These are phyloP conservation scores for Alauda arvensis DNA, from an alignment of 2,797 vertebrate genomes.

Conservation along the genomic window DNA sequence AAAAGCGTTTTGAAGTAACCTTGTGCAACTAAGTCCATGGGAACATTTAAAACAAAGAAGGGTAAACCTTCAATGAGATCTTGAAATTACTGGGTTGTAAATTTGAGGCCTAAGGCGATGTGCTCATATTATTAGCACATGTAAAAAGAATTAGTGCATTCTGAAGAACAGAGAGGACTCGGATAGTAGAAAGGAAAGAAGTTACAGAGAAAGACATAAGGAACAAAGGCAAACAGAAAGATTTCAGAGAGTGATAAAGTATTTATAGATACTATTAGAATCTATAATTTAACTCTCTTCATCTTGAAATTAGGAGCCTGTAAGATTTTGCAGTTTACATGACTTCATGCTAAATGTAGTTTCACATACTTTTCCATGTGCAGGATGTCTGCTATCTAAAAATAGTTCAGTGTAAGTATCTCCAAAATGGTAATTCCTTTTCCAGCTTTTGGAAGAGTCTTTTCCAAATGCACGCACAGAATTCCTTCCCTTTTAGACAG, in stretches of 20 bases:
- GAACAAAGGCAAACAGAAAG: conserved; percentile 43
- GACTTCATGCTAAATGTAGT: conserved; percentile 23
- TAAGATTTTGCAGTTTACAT: conserved; percentile 42
- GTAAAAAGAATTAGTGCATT: conserved; percentile 37
- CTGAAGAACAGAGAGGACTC: not conserved
- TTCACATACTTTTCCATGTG: not conserved
- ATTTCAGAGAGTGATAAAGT: conserved; percentile 55
- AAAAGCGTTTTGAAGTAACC: conserved; percentile 28
- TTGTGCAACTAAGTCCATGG: conserved; percentile 27
- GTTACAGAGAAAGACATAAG: conserved; percentile 11
- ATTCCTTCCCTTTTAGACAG: not conserved
- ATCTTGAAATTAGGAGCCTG: conserved; percentile 44
- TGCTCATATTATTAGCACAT: conserved; percentile 54
- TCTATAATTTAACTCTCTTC: conserved; percentile 59
- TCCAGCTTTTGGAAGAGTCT: not conserved
- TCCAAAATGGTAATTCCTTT: conserved; percentile 33
- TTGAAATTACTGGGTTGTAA: conserved; percentile 51
- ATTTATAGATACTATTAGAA: conserved; percentile 33
- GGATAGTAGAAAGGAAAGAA: not conserved
- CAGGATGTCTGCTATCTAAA: conserved; percentile 31
- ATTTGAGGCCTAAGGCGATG: conserved; percentile 36
- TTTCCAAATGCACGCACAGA: not conserved
- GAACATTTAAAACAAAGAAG: conserved; percentile 53
- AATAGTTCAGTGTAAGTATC: conserved; percentile 3
- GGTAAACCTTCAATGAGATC: conserved; percentile 28